These are phyloP conservation scores for Drosophila tanythrix DNA, from an alignment of 2,888 invertebrate genomes.

Conservation along the genomic window DNA sequence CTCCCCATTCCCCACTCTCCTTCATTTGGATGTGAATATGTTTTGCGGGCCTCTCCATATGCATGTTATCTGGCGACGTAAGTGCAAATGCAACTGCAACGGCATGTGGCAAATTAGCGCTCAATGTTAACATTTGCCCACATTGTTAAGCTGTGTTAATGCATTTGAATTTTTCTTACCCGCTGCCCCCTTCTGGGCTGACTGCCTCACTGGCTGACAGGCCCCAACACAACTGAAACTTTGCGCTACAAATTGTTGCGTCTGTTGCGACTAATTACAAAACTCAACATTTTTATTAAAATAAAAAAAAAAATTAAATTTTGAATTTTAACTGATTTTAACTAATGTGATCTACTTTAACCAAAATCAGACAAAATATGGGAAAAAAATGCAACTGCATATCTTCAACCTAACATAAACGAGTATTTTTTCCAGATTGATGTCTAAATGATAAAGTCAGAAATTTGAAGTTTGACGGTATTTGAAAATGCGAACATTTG, in stretches of 20 bases:
- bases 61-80: constrained; percentile 5
- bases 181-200: not conserved
- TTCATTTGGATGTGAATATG: not conserved
- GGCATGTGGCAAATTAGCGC: constrained; percentile 71
- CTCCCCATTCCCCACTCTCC: not conserved
- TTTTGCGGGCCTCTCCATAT: constrained; percentile 4
- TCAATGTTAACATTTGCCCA: constrained; percentile 74
- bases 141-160: constrained; percentile 76
- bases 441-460: not conserved
- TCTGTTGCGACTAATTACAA: not conserved
- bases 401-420: not conserved
- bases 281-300: not conserved
- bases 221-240: not conserved
- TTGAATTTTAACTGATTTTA: not conserved
- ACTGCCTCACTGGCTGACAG: not conserved
- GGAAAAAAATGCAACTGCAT: too few species aligned
- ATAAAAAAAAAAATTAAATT: not conserved
- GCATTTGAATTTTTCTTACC: constrained; percentile 63
- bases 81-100: constrained; percentile 25
- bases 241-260: not conserved
- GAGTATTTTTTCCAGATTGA: not conserved
- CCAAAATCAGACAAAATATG: not conserved
- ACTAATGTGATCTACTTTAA: not conserved
- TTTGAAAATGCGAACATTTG: not conserved
- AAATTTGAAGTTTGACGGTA: not conserved